A percentile compares a stretch with the other conserved stretches of the same genome.
Conservation (phyloP, 1,140 invertebrate species). For the Ips typographus region DNA sequence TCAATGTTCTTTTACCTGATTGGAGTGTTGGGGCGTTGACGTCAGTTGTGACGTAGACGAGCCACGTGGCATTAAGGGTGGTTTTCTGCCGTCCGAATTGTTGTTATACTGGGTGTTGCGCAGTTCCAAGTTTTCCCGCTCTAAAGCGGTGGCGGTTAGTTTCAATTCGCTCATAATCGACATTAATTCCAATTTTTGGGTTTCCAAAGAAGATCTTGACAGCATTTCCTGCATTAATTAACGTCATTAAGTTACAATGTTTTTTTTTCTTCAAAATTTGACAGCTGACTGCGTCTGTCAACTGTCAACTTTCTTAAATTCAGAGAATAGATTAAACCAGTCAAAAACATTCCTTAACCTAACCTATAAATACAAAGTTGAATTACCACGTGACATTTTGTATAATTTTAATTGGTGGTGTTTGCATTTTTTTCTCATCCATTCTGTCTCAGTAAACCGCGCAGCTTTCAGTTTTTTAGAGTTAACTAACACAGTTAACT, state of each 20-base stretch:
- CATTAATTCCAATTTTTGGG: constrained; percentile 89
- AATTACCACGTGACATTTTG: too few relatives aligned
- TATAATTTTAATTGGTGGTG: too few relatives aligned
- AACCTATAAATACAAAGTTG: too few relatives aligned
- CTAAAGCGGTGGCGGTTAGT: constrained; percentile 76
- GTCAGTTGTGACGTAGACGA: constrained; percentile 49
- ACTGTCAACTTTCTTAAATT: too few relatives aligned
- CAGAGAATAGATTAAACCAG: too few relatives aligned
- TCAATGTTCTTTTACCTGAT: constrained; percentile 42
- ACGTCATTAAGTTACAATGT: neutral
- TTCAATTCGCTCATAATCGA: constrained; percentile 89
- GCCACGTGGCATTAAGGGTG: constrained; percentile 51
- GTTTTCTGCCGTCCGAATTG: constrained; percentile 52
- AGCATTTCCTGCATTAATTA: constrained; percentile 73
- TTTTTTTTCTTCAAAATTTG: neutral
- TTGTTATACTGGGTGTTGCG: constrained; percentile 54
- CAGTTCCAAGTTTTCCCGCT: constrained; percentile 79
- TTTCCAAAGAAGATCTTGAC: constrained; percentile 83
- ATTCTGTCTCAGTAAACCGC: too few relatives aligned
- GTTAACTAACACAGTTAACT: too few relatives aligned
- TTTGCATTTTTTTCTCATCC: too few relatives aligned
- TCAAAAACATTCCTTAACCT: too few relatives aligned
- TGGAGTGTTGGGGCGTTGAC: constrained; percentile 50
- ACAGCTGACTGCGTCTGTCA: neutral
- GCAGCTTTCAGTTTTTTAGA: too few relatives aligned